A percentile compares a stretch with the other conserved stretches of the same genome.
Evolutionary conservation across 2,113 vertebrate species (phyloP).

Genomic region (Phrynosoma platyrhinos): DNA sequence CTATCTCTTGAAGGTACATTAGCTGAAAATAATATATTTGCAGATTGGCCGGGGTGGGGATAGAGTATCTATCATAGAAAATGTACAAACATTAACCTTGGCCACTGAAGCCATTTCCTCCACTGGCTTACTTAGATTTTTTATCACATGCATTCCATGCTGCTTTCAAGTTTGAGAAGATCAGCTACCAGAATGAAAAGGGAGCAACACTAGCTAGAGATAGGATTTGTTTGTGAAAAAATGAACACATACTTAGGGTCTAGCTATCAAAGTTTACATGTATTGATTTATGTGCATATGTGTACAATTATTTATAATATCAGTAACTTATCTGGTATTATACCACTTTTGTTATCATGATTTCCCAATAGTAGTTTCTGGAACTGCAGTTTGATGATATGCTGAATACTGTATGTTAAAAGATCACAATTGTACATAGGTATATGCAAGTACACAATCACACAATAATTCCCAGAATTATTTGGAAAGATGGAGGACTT

Average conservation of each 20-base stretch:
- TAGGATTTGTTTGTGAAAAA: not conserved
- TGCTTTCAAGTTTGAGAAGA: not conserved
- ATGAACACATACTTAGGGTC: not conserved
- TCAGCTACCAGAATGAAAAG: not conserved
- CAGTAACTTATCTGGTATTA: not conserved
- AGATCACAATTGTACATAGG: not conserved
- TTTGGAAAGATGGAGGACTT: no score
- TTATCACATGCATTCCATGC: not conserved
- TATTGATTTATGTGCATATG: not conserved
- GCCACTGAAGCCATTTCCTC: not conserved
- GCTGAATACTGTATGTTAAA: not conserved
- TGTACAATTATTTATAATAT: conserved; percentile 9
- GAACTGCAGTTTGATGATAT: not conserved
- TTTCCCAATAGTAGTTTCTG: not conserved
- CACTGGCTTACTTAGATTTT: not conserved
- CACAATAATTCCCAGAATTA: no score
- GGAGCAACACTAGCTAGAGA: not conserved
- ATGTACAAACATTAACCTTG: conserved; percentile 8
- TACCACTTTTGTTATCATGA: not conserved
- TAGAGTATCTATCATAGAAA: not conserved
- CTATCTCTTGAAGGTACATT: not conserved
- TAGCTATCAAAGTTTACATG: not conserved
- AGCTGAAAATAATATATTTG: conserved; percentile 18
- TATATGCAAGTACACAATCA: no score
- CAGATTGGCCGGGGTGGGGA: not conserved